phyloP scores from a whole-genome alignment of 1,140 invertebrate species.

The Orussus abietinus region DNA sequence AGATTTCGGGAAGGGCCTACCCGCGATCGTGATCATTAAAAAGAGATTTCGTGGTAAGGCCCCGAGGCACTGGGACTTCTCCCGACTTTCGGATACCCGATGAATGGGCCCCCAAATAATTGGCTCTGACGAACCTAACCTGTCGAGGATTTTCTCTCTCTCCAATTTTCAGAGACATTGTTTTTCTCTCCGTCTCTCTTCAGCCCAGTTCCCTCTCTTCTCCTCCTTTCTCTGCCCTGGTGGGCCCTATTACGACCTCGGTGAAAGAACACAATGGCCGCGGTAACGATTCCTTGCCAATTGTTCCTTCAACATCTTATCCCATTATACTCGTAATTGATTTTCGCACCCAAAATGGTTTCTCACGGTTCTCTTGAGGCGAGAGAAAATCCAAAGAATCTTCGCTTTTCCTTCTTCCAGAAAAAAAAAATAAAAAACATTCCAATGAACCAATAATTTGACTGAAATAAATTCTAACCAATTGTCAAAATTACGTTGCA shows the following conservation, averaged over 20 bases:
- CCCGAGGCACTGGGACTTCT: background rate
- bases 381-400: no score
- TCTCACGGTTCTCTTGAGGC: no score
- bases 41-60: constrained; percentile 39
- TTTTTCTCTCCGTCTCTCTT: constrained; percentile 29
- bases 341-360: no score
- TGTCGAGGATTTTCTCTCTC: constrained; percentile 38
- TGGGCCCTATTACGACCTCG: no score
- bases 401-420: no score
- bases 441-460: no score
- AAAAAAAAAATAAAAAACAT: no score
- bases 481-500: no score
- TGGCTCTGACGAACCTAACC: constrained; percentile 22
- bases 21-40: constrained; percentile 41
- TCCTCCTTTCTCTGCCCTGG: constrained; percentile 5
- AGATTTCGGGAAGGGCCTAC: constrained; percentile 27
- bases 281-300: background rate
- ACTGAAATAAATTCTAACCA: no score
- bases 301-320: no score
- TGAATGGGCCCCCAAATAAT: constrained; percentile 41
- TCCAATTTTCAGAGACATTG: constrained; percentile 40
- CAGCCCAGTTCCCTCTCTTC: background rate
- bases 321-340: no score
- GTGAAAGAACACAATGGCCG: no score
- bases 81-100: background rate